Evolutionary conservation across 2,797 vertebrate species (phyloP).

Genomic region (Mionectes olivaceus): DNA sequence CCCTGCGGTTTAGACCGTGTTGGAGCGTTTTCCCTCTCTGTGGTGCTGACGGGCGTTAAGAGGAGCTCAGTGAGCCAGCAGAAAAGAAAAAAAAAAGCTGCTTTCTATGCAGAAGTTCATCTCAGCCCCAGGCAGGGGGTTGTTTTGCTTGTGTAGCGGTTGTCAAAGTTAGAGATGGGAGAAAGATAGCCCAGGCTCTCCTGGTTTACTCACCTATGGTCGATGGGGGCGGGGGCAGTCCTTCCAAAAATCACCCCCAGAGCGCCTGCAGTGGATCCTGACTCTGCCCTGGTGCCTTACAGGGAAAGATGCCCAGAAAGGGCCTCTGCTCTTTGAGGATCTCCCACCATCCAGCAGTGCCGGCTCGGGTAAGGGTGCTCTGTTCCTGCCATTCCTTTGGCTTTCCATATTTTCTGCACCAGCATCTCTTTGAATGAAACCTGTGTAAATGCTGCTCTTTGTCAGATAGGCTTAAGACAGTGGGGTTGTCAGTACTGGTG

Average conservation of each 20-base stretch:
- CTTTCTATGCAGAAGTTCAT: neutral
- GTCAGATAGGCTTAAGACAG: neutral
- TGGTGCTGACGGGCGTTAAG: neutral
- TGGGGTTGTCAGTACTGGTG: neutral
- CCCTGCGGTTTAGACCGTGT: accelerated
- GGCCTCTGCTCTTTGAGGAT: constrained; percentile 71
- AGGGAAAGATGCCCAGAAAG: constrained; percentile 71
- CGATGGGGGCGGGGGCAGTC: too few relatives aligned
- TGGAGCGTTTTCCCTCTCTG: neutral
- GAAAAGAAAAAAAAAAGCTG: neutral
- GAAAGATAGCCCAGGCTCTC: neutral
- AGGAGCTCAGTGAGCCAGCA: neutral
- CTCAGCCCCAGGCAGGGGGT: neutral
- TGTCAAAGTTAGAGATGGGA: neutral
- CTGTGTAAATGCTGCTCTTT: neutral
- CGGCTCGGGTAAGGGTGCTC: constrained; percentile 70
- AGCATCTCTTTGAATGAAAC: neutral
- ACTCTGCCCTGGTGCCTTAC: constrained; percentile 55
- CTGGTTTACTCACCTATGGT: neutral
- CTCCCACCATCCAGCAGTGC: constrained; percentile 71
- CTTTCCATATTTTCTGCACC: neutral
- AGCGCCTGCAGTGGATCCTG: neutral
- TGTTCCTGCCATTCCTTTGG: neutral
- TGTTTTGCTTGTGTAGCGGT: neutral
- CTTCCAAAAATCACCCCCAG: neutral